Conservation (phyloP, 2,113 vertebrate genomes). For the Mola mola region DNA sequence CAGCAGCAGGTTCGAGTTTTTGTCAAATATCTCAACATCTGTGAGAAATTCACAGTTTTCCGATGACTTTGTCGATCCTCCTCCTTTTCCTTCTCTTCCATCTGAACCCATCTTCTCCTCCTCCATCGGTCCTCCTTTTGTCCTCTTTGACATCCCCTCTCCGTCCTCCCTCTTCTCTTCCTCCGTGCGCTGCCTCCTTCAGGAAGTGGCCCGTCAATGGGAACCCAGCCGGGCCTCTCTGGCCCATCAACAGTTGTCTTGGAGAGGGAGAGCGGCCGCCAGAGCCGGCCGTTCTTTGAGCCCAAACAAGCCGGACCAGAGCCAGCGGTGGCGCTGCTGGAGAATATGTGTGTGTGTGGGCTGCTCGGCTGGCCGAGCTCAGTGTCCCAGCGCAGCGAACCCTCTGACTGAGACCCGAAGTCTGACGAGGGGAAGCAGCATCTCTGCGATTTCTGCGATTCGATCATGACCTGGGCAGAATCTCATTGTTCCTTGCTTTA, state of each 20-base stretch:
- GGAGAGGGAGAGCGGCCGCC: conserved; percentile 55
- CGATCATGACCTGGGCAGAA: no score
- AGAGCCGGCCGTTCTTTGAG: conserved; percentile 60
- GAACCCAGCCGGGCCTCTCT: conserved; percentile 43
- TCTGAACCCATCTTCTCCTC: not conserved
- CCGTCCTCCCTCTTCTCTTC: conserved; percentile 26
- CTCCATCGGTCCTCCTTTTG: no score
- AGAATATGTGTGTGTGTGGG: conserved; percentile 23
- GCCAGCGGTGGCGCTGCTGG: no score
- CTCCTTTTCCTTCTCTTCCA: not conserved
- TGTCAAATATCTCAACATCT: no score
- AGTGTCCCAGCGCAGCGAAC: no score
- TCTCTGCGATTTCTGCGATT: no score
- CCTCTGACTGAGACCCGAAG: no score
- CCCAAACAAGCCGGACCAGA: no score
- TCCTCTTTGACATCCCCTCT: conserved; percentile 1
- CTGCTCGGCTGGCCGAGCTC: not conserved
- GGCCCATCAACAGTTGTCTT: conserved; percentile 61
- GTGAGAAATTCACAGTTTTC: not conserved
- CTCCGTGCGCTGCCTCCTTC: conserved; percentile 41
- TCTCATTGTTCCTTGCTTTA: no score
- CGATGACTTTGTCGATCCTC: not conserved
- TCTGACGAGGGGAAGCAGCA: no score
- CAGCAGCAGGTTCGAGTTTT: no score
- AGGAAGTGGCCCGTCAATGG: conserved; percentile 64